Base-by-base conservation (phyloP, 2,888 invertebrate genomes). In the Eupeodes luniger region DNA sequence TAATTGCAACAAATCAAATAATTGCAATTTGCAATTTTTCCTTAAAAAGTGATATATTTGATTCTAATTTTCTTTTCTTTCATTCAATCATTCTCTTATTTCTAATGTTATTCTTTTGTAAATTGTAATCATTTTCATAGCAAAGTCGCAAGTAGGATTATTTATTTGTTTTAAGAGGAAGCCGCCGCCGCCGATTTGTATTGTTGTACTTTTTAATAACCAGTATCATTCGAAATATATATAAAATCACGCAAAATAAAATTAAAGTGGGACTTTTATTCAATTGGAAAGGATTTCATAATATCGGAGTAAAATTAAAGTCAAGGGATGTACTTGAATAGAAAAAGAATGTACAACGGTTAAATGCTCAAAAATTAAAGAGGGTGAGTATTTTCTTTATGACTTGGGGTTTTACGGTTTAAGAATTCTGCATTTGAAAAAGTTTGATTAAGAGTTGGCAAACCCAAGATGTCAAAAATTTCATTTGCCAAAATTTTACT, bases 201-300 rank as follows among this genome's bases (percentile, higher is more conserved):
- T 72, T 80, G 76, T 76, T 83, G 61, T 19, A 72, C 67, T 70
- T 81, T 76, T 87, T 77, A 77, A 76, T 72, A 76, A 84, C 74
- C 72, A 81, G 55, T 47, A 64, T 40, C 16, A 75, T 72, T 75
- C 76, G 76, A 80, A 76, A 79, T 75, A 66, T 11, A 79, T 75
- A 66, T 14, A 78, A 67, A 57, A n/a, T 61, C 44, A n/a, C 61
- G 47, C 14, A 57, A 55, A 16, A 27, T 10, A 69, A 44, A 61
- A 47, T 19, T 27, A 27, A 27, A 27, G 16, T 51, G 19, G 19
- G 19, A 0, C 27, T 4, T 9, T 55, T 19, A 55, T 55, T 16
- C 1, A 6, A 44, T 5, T 44, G 27, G 27, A 27, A 27, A 27
- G 27, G 27, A 27, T 27, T 27, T 27, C 27, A 27, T 27, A 27